Conservation (phyloP, 2,113 vertebrate species). For the Nesogale talazaci region DNA sequence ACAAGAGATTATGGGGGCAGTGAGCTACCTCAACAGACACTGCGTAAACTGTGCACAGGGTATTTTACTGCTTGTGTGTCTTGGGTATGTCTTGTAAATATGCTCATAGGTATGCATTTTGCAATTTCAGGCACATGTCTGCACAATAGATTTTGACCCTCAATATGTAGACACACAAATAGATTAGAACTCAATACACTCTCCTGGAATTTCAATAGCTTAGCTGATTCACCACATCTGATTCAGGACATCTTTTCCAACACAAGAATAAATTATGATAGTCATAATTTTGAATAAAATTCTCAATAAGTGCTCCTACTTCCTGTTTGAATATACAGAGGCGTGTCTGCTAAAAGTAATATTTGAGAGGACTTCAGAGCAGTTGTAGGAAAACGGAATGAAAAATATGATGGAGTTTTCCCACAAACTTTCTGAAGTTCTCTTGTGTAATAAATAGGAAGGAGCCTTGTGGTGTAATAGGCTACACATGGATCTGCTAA, state of each 20-base stretch:
- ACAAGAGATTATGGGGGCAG: no score
- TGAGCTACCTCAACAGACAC: neutral
- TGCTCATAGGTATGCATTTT: neutral
- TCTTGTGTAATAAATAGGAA: no score
- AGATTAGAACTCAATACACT: neutral
- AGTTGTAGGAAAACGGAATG: no score
- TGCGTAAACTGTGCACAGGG: neutral
- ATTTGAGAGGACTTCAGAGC: no score
- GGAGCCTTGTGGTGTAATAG: no score
- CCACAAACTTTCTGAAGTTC: no score
- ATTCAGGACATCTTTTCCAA: neutral
- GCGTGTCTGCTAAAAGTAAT: neutral
- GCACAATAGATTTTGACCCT: neutral
- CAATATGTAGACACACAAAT: conserved; percentile 10
- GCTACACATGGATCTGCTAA: no score
- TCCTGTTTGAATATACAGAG: neutral
- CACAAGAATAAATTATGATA: neutral
- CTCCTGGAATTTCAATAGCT: conserved; percentile 17
- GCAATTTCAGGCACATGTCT: neutral
- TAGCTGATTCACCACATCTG: neutral
- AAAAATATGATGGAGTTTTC: no score
- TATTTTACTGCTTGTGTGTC: neutral
- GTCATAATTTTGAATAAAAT: conserved; percentile 48
- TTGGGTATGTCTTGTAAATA: neutral
- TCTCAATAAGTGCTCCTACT: neutral